These are phyloP conservation scores for Colostygia pectinataria DNA, from an alignment of 2,888 invertebrate species.

Conservation along the genomic window DNA sequence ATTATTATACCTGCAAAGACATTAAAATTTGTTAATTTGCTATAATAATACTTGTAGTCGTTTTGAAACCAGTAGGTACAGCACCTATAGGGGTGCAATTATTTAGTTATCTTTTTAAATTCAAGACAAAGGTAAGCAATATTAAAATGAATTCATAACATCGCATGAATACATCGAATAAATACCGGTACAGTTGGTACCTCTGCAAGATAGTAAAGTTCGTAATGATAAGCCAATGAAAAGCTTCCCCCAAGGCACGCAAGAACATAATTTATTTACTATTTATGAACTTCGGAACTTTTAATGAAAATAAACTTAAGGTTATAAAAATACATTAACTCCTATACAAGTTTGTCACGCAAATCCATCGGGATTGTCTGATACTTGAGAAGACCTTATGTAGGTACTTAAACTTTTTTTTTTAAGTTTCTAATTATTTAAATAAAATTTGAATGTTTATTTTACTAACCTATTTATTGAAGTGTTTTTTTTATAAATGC, in stretches of 20 bases:
- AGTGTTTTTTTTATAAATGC: no score
- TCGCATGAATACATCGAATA: slow-evolving; percentile 31
- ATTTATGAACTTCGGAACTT: slow-evolving; percentile 71
- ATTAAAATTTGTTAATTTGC: no score
- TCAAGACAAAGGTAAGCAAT: no score
- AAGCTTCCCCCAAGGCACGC: slow-evolving; percentile 55
- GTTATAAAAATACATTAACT: slow-evolving; percentile 70
- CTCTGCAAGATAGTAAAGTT: slow-evolving; percentile 43
- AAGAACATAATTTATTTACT: slow-evolving; percentile 67
- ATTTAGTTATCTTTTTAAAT: no score
- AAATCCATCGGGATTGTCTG: slow-evolving; percentile 31
- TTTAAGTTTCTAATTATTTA: no score
- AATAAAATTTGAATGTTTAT: no score
- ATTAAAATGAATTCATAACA: slow-evolving; percentile 14
- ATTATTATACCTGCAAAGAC: no score
- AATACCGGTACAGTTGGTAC: slow-evolving; percentile 13
- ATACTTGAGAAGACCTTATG: neutral
- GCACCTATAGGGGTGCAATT: no score
- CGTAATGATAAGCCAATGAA: slow-evolving; percentile 44
- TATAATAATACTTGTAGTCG: no score
- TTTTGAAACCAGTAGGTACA: no score
- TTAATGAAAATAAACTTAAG: slow-evolving; percentile 68
- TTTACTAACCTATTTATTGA: no score
- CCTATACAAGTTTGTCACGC: slow-evolving; percentile 69
- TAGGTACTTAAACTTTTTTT: no score